phyloP scores from a whole-genome alignment of 2,888 invertebrate species.

The Calliphora vomitoria region DNA sequence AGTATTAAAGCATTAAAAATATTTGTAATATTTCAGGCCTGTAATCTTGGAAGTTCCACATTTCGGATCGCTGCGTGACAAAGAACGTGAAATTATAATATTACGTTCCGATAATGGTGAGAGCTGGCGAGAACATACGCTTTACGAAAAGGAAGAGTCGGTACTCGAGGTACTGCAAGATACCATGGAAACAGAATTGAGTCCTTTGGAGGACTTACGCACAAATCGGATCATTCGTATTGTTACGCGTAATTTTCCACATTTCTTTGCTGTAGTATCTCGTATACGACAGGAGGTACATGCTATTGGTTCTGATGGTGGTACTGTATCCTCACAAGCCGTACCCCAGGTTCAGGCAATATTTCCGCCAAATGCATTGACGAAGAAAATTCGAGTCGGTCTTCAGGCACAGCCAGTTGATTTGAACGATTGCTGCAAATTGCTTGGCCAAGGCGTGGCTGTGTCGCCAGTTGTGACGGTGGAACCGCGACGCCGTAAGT shows the following conservation, averaged over 20 bases:
- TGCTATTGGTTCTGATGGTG: conserved; percentile 98
- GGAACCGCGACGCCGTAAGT: conserved; percentile 98
- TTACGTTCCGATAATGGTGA: conserved; percentile 98
- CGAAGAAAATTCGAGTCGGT: conserved; percentile 99
- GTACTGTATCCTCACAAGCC: conserved; percentile 96
- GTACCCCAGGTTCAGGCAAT: conserved; percentile 94
- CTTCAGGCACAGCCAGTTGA: conserved; percentile 98
- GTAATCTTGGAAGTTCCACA: conserved; percentile 98
- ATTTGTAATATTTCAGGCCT: conserved; percentile 86
- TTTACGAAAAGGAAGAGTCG: conserved; percentile 93
- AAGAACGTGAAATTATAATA: conserved; percentile 98
- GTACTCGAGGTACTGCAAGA: conserved; percentile 96
- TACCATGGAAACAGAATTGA: conserved; percentile 88
- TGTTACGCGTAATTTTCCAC: conserved; percentile 98
- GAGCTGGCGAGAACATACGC: conserved; percentile 98
- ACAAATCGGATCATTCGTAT: conserved; percentile 97
- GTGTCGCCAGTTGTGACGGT: conserved; percentile 99
- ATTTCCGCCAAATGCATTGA: conserved; percentile 97
- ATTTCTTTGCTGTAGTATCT: conserved; percentile 98
- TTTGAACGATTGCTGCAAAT: conserved; percentile 92
- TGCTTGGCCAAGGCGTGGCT: conserved; percentile 97
- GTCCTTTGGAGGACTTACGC: conserved; percentile 92
- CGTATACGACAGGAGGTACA: conserved; percentile 98
- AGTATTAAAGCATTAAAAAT: no score
- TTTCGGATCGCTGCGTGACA: conserved; percentile 96